These are phyloP conservation scores for Argyrosomus regius DNA, from an alignment of 2,797 vertebrate species.

Conservation along the genomic window DNA sequence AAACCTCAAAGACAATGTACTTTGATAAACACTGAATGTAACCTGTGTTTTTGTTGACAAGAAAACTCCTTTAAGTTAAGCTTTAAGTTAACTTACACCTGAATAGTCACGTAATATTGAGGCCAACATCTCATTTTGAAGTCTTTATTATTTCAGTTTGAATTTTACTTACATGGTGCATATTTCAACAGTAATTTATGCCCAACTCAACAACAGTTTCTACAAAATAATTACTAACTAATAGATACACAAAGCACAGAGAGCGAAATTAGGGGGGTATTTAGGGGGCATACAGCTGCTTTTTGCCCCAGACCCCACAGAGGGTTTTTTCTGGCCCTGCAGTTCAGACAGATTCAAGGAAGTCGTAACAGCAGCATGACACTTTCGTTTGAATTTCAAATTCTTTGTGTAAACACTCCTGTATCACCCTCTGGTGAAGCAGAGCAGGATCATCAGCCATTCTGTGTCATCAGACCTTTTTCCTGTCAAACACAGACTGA, in stretches of 20 bases:
- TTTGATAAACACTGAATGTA: no score
- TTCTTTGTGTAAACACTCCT: not conserved
- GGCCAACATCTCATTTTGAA: not conserved
- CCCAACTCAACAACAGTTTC: not conserved
- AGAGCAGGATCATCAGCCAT: not conserved
- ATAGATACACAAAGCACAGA: not conserved
- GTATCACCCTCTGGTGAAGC: not conserved
- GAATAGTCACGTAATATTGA: not conserved
- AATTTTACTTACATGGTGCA: not conserved
- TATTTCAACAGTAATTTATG: not conserved
- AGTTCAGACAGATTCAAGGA: not conserved
- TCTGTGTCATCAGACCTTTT: not conserved
- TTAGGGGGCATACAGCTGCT: no score
- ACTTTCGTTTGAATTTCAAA: constrained; percentile 12
- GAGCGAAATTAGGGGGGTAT: rapidly evolving
- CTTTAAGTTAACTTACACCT: no score
- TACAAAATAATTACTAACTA: not conserved
- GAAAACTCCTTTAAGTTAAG: not conserved
- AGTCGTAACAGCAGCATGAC: not conserved
- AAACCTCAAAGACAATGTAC: not conserved
- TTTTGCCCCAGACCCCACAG: not conserved
- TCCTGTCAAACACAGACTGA: not conserved
- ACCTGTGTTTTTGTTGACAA: not conserved
- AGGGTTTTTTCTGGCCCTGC: not conserved
- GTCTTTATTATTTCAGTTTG: not conserved